Evolutionary conservation across 2,113 vertebrate genomes (phyloP).

Genomic region (Sardina pilchardus): DNA sequence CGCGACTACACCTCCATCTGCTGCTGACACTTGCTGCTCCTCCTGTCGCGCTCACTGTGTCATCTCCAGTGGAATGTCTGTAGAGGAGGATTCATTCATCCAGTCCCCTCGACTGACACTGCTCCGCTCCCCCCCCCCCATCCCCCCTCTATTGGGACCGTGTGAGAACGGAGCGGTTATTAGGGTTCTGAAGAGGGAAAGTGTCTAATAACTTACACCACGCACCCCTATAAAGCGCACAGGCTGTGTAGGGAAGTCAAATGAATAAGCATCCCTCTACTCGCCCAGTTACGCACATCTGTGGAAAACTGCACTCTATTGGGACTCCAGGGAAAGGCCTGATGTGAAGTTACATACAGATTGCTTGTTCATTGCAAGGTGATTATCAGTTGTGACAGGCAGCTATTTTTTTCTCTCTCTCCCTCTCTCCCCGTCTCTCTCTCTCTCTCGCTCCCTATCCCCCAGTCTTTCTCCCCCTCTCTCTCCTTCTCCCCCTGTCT

Average conservation of each 20-base stretch:
- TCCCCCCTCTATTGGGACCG: not conserved
- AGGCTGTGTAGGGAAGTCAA: not conserved
- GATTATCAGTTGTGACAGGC: slow-evolving; percentile 2
- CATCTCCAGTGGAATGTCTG: slow-evolving; percentile 12
- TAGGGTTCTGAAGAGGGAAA: not conserved
- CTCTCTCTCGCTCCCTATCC: not conserved
- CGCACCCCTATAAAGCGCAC: not conserved
- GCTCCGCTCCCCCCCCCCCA: not conserved
- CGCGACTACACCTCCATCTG: not conserved
- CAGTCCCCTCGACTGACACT: not conserved
- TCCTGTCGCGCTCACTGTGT: not conserved
- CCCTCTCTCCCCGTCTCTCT: not conserved
- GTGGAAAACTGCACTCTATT: not conserved
- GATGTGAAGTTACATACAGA: not conserved
- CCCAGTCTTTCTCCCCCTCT: slow-evolving; percentile 18
- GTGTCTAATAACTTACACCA: not conserved
- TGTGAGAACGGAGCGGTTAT: not conserved
- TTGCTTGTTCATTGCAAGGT: not conserved
- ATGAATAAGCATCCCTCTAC: not conserved
- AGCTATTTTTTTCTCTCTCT: slow-evolving; percentile 12
- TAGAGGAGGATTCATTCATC: not conserved
- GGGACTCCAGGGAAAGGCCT: not conserved
- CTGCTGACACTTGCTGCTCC: slow-evolving; percentile 3
- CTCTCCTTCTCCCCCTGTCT: slow-evolving; percentile 5
- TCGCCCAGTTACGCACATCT: not conserved